phyloP scores from a whole-genome alignment of 2,113 vertebrate genomes.

The Xiphophorus maculatus region DNA sequence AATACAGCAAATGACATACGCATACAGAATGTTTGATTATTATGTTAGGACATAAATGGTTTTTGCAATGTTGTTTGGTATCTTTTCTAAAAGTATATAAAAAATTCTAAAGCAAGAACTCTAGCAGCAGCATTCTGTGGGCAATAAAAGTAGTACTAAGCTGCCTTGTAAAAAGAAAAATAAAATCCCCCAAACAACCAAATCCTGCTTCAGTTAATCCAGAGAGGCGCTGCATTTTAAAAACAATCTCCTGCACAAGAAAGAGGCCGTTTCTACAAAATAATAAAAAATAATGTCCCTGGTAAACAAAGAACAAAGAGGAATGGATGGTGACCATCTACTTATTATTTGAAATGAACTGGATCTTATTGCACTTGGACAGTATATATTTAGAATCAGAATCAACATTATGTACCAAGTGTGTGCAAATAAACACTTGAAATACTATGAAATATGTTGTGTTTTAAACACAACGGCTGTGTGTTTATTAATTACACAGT shows the following conservation, averaged over 20 bases:
- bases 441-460: neutral
- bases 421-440: neutral
- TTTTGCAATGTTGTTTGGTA: neutral
- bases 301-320: neutral
- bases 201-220: constrained; percentile 60
- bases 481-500: constrained; percentile 50
- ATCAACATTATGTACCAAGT: no score
- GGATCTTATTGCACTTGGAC: neutral
- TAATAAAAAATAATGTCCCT: neutral
- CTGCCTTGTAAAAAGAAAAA: constrained; percentile 8
- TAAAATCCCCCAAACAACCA: constrained; percentile 25
- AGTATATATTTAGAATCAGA: neutral
- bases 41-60: constrained; percentile 5
- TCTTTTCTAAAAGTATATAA: constrained; percentile 10
- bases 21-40: neutral
- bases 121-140: constrained; percentile 11
- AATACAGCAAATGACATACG: neutral
- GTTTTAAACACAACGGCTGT: constrained; percentile 40
- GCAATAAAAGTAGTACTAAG: constrained; percentile 52
- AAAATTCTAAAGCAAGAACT: constrained; percentile 16
- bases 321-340: neutral
- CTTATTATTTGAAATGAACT: neutral
- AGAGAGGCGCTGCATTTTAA: constrained; percentile 42
- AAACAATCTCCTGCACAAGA: constrained; percentile 31
- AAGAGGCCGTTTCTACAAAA: constrained; percentile 16